Conservation (phyloP, 1,140 invertebrate genomes). For the Diabrotica undecimpunctata region DNA sequence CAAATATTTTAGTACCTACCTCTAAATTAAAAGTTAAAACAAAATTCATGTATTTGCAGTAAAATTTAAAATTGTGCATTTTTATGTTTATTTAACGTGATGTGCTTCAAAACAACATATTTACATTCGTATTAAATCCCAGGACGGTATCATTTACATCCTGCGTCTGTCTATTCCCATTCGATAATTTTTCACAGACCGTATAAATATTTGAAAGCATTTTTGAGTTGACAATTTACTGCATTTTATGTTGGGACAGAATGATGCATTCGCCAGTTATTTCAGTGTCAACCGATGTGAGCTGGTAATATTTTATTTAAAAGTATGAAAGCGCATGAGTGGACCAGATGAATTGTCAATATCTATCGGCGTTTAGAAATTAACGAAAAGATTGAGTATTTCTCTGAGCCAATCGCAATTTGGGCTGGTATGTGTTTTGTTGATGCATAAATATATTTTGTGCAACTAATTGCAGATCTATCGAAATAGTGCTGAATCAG, state of each 20-base stretch:
- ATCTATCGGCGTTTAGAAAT: neutral
- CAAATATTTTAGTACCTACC: no score
- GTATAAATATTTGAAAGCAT: neutral
- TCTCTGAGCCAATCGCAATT: neutral
- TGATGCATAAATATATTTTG: slow-evolving; percentile 3
- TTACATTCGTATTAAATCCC: no score
- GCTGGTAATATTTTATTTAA: neutral
- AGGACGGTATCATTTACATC: no score
- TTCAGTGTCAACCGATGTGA: neutral
- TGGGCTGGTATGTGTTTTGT: neutral
- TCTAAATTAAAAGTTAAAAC: no score
- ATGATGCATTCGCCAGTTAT: neutral
- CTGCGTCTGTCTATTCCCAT: neutral
- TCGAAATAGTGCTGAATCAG: neutral
- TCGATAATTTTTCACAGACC: neutral
- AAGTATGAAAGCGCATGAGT: neutral
- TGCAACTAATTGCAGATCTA: neutral
- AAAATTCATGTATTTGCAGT: no score
- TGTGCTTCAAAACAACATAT: no score
- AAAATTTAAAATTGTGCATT: no score
- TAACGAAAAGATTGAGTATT: neutral
- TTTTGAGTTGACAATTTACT: slow-evolving; percentile 1
- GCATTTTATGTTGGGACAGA: neutral
- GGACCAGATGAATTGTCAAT: neutral
- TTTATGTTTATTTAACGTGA: no score